Evolutionary conservation across 2,113 vertebrate species (phyloP), one percentile per base, ranked within the genome.

Genomic region (Eidolon helvum): DNA sequence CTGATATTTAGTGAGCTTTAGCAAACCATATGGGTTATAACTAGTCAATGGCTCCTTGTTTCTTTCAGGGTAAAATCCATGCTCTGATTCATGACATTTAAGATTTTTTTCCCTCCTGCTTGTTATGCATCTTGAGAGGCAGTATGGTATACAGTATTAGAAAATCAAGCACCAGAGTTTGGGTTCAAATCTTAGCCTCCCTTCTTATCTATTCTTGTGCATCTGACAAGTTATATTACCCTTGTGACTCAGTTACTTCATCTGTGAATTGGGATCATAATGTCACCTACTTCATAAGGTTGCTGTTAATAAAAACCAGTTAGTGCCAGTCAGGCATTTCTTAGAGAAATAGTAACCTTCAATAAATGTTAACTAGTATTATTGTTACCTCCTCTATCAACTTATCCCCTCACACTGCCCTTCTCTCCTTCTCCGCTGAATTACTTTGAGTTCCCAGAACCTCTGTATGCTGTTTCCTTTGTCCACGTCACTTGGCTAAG

Each of bases 381-480:
- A 11, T 45, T 50, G 19, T 6, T 28, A 18, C 7, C 38, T 10
- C 22, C 0, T 55, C 2, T 79, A 57, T 6, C 68, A 2, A 35
- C 10, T 12, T 6, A 21, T 16, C 15, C 8, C 3, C 75, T 53
- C 22, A 4, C 5, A 4, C 3, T 28, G 1, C 16, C 14, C 28
- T 18, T n/a, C 61, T 87, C 38, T 83, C 40, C 7, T 55, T 65
- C 61, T 87, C 30, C 1, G 2, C 19, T 16, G 18, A 43, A 65
- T 59, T 53, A 5, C 40, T 48, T 26, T 53, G 16, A 74, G 21
- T n/a, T 69, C 57, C 21, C 9, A 61, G 77, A 45, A 38, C 28
- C 7, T 50, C 18, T 2, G 10, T 4, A 15, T 2, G 0, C 21
- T 53, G 0, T 69, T n/a, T 15, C 4, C 24, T 75, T 83, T 21